Evolutionary conservation across 92 coral and sea anemone species (phyloP).

Genomic region (Micromussa lordhowensis): DNA sequence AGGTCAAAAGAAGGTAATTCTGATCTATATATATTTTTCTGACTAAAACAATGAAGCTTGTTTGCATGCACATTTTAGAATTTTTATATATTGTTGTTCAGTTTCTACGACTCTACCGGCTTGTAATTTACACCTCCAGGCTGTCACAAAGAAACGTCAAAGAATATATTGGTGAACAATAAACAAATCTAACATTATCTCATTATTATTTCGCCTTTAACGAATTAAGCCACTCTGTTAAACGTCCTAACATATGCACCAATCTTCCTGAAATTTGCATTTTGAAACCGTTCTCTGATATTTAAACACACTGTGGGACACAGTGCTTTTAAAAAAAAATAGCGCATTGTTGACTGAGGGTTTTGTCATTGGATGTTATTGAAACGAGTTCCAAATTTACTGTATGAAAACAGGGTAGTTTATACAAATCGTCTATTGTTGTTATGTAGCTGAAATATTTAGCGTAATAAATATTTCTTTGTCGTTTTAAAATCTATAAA

Average conservation of each 20-base stretch:
- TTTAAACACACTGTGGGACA: neutral
- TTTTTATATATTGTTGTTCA: no score
- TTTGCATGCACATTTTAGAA: neutral
- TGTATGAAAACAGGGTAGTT: neutral
- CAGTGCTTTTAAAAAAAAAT: no score
- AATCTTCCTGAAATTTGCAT: neutral
- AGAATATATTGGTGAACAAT: neutral
- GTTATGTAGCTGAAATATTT: neutral
- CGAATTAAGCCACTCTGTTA: neutral
- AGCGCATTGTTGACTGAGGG: no score
- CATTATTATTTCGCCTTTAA: no score
- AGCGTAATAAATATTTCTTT: neutral
- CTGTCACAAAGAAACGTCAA: neutral
- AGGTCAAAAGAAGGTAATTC: neutral
- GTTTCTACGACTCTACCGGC: no score
- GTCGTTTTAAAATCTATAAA: neutral
- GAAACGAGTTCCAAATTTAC: neutral
- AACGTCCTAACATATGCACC: no score
- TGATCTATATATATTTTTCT: no score
- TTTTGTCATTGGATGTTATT: neutral
- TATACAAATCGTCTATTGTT: neutral
- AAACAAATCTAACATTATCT: neutral
- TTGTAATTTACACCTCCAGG: neutral
- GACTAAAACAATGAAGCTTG: no score
- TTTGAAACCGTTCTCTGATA: neutral